Percentiles rank a stretch among this genome's conserved stretches.
These are phyloP conservation scores for Teleogryllus oceanicus DNA, from an alignment of 2,888 invertebrate genomes.

Conservation along the genomic window DNA sequence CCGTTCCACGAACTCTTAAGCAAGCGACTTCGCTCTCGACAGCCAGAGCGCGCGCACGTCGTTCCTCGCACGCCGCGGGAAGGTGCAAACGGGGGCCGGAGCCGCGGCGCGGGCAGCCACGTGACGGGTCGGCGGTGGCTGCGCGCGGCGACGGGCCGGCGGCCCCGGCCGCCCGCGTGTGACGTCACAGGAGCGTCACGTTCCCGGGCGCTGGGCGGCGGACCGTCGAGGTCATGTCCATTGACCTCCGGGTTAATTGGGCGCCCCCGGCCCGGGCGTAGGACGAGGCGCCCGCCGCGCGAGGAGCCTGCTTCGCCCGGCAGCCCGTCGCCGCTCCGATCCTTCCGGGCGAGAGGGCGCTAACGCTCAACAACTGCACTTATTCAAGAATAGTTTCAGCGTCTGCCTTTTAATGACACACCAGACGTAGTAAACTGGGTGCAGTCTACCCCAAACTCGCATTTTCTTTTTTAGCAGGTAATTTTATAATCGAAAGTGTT, in stretches of 20 bases:
- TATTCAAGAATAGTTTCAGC: no score
- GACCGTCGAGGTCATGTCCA: not conserved
- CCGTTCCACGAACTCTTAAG: not conserved
- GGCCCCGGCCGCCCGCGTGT: not conserved
- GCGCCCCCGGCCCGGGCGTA: not conserved
- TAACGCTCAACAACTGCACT: no score
- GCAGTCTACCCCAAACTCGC: no score
- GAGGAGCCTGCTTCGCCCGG: not conserved
- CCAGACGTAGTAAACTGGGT: no score
- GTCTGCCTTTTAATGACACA: no score
- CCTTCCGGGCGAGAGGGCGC: no score
- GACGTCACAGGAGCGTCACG: constrained; percentile 4
- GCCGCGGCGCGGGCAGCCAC: not conserved
- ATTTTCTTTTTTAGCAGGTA: no score
- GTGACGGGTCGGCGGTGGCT: not conserved
- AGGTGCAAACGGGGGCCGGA: not conserved
- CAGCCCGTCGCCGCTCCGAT: no score
- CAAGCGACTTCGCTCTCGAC: not conserved
- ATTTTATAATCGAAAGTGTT: no score
- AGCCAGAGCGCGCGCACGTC: not conserved
- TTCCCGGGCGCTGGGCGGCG: not conserved
- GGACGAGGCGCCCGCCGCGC: not conserved
- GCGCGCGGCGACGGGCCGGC: not conserved
- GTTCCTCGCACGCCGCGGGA: not conserved
- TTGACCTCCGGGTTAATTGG: constrained; percentile 9